Evolutionary conservation across 2,888 invertebrate species (phyloP).

Genomic region (Volucella zonaria): DNA sequence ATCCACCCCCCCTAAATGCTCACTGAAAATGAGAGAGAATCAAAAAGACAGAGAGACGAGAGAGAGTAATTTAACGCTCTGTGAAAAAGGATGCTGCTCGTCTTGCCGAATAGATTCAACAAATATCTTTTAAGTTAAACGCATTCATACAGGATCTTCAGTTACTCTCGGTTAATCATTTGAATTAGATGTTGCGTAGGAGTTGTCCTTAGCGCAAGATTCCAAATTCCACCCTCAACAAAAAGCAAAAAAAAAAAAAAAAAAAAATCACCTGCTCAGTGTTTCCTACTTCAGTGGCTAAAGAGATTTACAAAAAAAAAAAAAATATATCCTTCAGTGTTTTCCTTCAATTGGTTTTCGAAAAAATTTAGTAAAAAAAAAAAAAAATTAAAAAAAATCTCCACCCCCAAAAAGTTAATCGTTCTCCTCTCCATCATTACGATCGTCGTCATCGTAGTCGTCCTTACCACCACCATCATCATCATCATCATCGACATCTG

Average conservation of each 20-base stretch:
- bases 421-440: no score
- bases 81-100: constrained; percentile 35
- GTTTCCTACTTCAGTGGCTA: not conserved
- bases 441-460: constrained; percentile 15
- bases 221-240: constrained; percentile 9
- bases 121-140: constrained; percentile 70
- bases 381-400: no score
- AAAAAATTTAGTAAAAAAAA: no score
- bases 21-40: no score
- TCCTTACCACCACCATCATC: constrained; percentile 41
- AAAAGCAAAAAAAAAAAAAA: constrained; percentile 10
- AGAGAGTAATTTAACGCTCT: no score
- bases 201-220: constrained; percentile 32
- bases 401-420: no score
- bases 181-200: constrained; percentile 64
- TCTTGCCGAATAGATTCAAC: constrained; percentile 58
- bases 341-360: no score
- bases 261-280: constrained; percentile 11
- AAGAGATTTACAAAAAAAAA: constrained; percentile 3
- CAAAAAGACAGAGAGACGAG: no score
- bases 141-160: constrained; percentile 59
- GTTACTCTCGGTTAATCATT: constrained; percentile 70
- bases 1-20: constrained; percentile 7
- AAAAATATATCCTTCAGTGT: no score
- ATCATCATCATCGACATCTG: constrained; percentile 52